Conservation (phyloP, 2,113 vertebrate species). For the Megaceryle torquata region DNA sequence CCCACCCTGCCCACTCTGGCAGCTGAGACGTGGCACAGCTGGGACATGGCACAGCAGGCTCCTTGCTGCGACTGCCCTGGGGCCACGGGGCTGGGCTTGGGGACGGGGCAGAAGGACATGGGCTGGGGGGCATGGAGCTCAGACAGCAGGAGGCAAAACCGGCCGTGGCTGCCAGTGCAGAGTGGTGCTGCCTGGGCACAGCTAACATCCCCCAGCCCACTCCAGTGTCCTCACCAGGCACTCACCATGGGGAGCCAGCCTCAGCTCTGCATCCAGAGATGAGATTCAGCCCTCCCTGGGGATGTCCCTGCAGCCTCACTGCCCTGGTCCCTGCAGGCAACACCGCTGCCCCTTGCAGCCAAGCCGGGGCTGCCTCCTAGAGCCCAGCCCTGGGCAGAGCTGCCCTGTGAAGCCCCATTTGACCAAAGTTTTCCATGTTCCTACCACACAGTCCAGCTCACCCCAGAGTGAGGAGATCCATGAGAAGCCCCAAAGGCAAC, state of each 20-base stretch:
- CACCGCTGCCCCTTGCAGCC: background rate
- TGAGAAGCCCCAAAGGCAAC: background rate
- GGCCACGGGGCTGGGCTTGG: background rate
- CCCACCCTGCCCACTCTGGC: background rate
- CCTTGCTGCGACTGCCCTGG: background rate
- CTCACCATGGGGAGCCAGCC: rapidly evolving
- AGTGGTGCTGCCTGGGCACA: background rate
- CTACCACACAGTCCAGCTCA: rapidly evolving
- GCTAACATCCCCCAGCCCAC: too few relatives aligned
- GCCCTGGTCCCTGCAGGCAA: background rate
- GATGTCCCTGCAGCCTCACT: rapidly evolving
- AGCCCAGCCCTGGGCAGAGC: background rate
- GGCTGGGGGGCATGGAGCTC: background rate
- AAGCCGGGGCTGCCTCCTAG: background rate
- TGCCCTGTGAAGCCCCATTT: background rate
- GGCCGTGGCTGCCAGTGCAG: rapidly evolving
- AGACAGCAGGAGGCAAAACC: background rate
- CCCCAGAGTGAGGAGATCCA: rapidly evolving
- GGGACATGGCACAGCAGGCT: background rate
- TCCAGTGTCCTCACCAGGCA: background rate
- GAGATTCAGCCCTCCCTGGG: background rate
- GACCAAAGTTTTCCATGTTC: background rate
- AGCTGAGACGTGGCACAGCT: rapidly evolving
- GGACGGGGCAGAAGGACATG: background rate
- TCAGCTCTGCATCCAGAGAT: background rate